phyloP scores from a whole-genome alignment of 2,888 invertebrate genomes.

The Callyntrura sp. region DNA sequence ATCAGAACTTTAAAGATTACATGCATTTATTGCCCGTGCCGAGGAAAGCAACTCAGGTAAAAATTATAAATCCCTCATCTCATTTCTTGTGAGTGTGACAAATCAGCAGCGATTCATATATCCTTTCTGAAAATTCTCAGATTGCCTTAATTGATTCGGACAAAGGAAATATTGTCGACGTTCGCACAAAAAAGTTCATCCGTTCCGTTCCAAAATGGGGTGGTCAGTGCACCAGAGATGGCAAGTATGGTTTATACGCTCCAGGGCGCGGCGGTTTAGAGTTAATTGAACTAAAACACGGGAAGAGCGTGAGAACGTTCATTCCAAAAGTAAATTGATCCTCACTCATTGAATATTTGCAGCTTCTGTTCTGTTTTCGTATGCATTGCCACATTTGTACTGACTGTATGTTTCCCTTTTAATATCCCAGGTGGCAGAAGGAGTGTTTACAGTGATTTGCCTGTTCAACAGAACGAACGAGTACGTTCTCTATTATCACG shows the following conservation, averaged over 20 bases:
- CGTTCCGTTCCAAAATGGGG: conserved; percentile 96
- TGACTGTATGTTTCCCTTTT: not conserved
- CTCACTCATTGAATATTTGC: not conserved
- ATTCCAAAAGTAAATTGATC: conserved; percentile 90
- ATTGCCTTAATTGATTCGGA: conserved; percentile 96
- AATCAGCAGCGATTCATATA: no score
- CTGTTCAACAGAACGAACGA: conserved; percentile 97
- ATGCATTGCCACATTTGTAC: not conserved
- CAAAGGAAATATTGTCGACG: conserved; percentile 95
- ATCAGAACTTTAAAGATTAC: conserved; percentile 88
- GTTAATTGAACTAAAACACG: conserved; percentile 95
- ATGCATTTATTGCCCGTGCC: conserved; percentile 92
- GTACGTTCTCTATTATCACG: conserved; percentile 98
- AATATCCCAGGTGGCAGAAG: conserved; percentile 91
- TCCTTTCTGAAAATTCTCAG: conserved; percentile 87
- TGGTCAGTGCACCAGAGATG: conserved; percentile 94
- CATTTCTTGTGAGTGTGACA: no score
- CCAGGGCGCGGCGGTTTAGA: conserved; percentile 97
- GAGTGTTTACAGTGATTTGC: conserved; percentile 98
- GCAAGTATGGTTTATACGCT: conserved; percentile 96
- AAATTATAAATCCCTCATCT: not conserved
- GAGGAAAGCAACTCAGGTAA: conserved; percentile 87
- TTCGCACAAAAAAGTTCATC: conserved; percentile 94
- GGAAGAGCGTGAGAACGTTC: conserved; percentile 94
- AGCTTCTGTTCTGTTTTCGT: not conserved